Conservation (phyloP, 1,140 invertebrate genomes). For the Himalopsyche phryganea region DNA sequence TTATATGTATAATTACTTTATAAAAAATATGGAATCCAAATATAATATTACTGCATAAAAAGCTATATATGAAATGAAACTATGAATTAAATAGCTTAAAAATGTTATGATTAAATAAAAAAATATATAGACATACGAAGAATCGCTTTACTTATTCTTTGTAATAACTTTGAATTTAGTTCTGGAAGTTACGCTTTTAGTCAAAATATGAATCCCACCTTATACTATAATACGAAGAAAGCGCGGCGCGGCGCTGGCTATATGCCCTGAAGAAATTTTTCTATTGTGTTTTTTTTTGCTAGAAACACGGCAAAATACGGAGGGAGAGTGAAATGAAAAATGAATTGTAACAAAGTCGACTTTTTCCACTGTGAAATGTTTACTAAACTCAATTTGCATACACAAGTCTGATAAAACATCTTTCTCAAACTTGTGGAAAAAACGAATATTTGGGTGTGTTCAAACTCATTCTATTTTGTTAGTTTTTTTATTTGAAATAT, state of each 20-base stretch:
- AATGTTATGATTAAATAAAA: too few relatives aligned
- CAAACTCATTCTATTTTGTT: too few relatives aligned
- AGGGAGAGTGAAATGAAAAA: constrained; percentile 32
- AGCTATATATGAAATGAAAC: too few relatives aligned
- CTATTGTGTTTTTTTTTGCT: constrained; percentile 18
- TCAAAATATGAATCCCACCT: background rate
- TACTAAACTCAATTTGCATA: constrained; percentile 35
- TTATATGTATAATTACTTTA: too few relatives aligned
- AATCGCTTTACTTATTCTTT: too few relatives aligned
- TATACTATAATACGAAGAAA: background rate
- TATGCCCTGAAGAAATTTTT: constrained; percentile 27
- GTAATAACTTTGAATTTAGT: too few relatives aligned
- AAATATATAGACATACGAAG: too few relatives aligned
- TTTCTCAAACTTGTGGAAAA: constrained; percentile 16
- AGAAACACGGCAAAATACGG: constrained; percentile 1
- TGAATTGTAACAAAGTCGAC: constrained; percentile 36
- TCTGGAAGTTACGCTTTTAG: too few relatives aligned
- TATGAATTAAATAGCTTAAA: too few relatives aligned
- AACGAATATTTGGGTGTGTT: constrained; percentile 2
- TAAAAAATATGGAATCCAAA: too few relatives aligned
- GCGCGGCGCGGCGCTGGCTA: constrained; percentile 5
- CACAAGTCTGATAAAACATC: constrained; percentile 30
- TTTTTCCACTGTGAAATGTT: constrained; percentile 33
- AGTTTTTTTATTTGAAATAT: too few relatives aligned
- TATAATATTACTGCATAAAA: too few relatives aligned